A percentile compares a stretch with the other conserved stretches of the same genome.
These are phyloP conservation scores for Menidia menidia DNA, from an alignment of 2,797 vertebrate species.

Conservation along the genomic window DNA sequence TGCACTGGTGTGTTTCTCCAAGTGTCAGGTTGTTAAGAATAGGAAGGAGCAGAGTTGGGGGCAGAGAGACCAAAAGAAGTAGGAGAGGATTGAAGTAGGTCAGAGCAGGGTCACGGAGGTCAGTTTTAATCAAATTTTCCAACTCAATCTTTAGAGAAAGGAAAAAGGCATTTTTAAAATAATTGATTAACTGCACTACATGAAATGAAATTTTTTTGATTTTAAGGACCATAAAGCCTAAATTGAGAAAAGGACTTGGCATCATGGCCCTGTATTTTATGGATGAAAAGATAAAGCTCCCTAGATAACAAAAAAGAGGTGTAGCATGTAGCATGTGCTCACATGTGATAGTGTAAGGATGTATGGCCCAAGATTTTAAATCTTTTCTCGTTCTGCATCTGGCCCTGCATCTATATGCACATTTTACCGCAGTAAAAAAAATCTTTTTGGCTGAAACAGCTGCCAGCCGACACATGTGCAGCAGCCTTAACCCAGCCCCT, in stretches of 20 bases:
- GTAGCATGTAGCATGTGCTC: constrained; percentile 13
- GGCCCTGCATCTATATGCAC: constrained; percentile 60
- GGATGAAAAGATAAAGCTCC: constrained; percentile 33
- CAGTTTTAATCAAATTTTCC: constrained; percentile 51
- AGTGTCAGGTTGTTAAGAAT: constrained; percentile 71
- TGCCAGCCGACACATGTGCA: constrained; percentile 67
- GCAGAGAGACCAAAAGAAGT: constrained; percentile 43
- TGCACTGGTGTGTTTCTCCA: constrained; percentile 60
- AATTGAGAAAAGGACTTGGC: constrained; percentile 58
- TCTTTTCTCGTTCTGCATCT: constrained; percentile 57
- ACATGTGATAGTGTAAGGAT: constrained; percentile 44
- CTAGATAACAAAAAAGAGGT: constrained; percentile 15
- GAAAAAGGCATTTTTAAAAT: not conserved
- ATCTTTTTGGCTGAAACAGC: constrained; percentile 54
- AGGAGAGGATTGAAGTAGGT: constrained; percentile 36
- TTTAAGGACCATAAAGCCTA: constrained; percentile 49
- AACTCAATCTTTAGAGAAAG: constrained; percentile 19
- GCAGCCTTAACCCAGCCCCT: constrained; percentile 29
- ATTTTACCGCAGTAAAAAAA: constrained; percentile 55
- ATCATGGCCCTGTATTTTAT: constrained; percentile 46
- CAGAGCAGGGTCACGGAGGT: constrained; percentile 45
- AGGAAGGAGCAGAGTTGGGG: constrained; percentile 45
- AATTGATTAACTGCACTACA: constrained; percentile 34
- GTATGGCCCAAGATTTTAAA: constrained; percentile 56
- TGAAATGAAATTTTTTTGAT: constrained; percentile 47